Evolutionary conservation across 2,888 invertebrate species (phyloP), one percentile per base, ranked within the genome.

Genomic region (Euplagia quadripunctaria): DNA sequence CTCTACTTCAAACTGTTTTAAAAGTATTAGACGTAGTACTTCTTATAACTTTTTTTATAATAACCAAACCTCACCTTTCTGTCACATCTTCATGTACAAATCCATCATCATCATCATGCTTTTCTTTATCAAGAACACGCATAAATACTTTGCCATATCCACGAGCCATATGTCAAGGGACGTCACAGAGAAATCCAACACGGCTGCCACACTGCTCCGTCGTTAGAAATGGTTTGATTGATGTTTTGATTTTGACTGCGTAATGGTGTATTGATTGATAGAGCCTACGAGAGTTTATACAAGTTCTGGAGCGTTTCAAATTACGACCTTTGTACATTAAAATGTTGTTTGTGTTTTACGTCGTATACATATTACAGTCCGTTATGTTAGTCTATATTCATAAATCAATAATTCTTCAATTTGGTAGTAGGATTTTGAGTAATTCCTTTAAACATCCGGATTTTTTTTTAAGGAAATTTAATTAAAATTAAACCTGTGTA

Each of bases 191-290:
- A 80, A 79, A 82, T 69, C 68, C 70, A 74, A 79, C 71, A 69
- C 64, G 76, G 58, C 70, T 70, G 65, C 72, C 74, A 76, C 61
- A 67, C 71, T 72, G 73, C 68, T 61, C 69, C 68, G 67, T 75
- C 80, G 83, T 84, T 82, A 81, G 78, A 80, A 78, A 64, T 79
- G 80, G 82, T 81, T 86, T 86, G 87, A 86, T 86, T 83, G 85
- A 86, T 86, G 84, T 76, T 79, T 75, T 71, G 72, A 61, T 74
- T 71, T 65, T 70, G 84, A 80, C 79, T 77, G 55, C 75, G 65
- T 83, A 82, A 83, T 85, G 77, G 58, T 65, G 41, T 68, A 79
- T 79, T 82, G 79, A 85, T 86, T 74, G 70, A 80, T 81, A 74
- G 68, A 49, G 70, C 75, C 72, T 73, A 73, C 42, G 74, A 71